Evolutionary conservation across 2,888 invertebrate species (phyloP).

Genomic region (Blomia tropicalis): DNA sequence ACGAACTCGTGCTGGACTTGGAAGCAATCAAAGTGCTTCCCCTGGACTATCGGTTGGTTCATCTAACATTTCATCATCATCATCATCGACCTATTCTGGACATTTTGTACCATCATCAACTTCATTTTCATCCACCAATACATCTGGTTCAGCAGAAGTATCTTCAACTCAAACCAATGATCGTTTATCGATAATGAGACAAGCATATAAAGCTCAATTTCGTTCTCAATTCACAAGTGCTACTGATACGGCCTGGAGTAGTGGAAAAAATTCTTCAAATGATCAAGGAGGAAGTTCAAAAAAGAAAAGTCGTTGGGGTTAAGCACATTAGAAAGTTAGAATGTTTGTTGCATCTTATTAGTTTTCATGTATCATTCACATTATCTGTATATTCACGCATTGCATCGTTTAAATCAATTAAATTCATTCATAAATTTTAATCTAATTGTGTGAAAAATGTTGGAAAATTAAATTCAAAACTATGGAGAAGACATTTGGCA

Average conservation of each 20-base stretch:
- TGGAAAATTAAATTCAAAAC: no score
- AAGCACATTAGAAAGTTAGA: no score
- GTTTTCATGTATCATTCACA: no score
- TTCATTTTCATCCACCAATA: neutral
- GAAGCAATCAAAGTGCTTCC: no score
- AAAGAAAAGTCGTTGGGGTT: slow-evolving; percentile 22
- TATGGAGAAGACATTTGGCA: no score
- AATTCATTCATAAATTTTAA: no score
- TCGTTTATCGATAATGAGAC: slow-evolving; percentile 3
- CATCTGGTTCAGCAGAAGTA: neutral
- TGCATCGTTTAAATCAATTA: no score
- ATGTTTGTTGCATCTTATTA: no score
- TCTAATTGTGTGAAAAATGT: no score
- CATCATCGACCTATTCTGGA: neutral
- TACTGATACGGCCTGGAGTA: neutral
- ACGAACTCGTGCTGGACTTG: slow-evolving; percentile 27
- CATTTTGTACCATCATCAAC: neutral
- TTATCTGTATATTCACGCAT: no score
- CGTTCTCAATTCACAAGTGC: slow-evolving; percentile 21
- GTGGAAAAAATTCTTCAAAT: neutral
- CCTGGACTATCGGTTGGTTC: no score
- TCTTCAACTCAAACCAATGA: neutral
- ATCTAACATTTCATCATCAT: neutral
- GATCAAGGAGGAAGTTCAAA: neutral
- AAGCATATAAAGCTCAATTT: slow-evolving; percentile 21